Evolutionary conservation across 2,888 invertebrate species (phyloP).

Genomic region (Iphiclides podalirius): DNA sequence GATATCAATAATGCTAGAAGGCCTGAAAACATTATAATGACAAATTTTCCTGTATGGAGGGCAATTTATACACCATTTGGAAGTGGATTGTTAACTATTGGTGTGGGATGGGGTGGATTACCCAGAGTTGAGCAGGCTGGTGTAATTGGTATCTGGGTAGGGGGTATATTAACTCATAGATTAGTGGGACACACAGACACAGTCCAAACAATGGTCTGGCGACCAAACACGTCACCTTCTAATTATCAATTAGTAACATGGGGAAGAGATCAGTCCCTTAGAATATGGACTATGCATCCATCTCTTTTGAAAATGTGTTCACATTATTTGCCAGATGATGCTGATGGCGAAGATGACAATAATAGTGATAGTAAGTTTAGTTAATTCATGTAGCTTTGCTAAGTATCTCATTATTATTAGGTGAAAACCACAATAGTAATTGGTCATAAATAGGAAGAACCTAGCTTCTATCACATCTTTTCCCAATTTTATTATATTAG

Average conservation of each 20-base stretch:
- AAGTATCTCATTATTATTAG: neutral
- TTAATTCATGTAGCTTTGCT: neutral
- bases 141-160: conserved; percentile 76
- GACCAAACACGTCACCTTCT: conserved; percentile 83
- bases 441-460: neutral
- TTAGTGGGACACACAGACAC: conserved; percentile 97
- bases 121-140: conserved; percentile 88
- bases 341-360: conserved; percentile 76
- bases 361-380: conserved; percentile 66
- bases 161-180: conserved; percentile 88
- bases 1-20: conserved; percentile 92
- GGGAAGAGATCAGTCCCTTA: conserved; percentile 95
- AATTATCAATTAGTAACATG: conserved; percentile 95
- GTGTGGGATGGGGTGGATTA: conserved; percentile 91
- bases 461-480: too few relatives aligned
- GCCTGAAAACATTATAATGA: conserved; percentile 91
- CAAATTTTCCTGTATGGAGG: conserved; percentile 94
- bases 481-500: too few relatives aligned
- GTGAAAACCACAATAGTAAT: neutral
- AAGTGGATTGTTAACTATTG: conserved; percentile 93
- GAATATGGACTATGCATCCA: conserved; percentile 94
- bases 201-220: conserved; percentile 97
- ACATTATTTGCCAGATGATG: conserved; percentile 83
- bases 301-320: conserved; percentile 89
- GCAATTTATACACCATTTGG: conserved; percentile 97